Evolutionary conservation across 2,797 vertebrate species (phyloP).

Genomic region (Chloroceryle inda): DNA sequence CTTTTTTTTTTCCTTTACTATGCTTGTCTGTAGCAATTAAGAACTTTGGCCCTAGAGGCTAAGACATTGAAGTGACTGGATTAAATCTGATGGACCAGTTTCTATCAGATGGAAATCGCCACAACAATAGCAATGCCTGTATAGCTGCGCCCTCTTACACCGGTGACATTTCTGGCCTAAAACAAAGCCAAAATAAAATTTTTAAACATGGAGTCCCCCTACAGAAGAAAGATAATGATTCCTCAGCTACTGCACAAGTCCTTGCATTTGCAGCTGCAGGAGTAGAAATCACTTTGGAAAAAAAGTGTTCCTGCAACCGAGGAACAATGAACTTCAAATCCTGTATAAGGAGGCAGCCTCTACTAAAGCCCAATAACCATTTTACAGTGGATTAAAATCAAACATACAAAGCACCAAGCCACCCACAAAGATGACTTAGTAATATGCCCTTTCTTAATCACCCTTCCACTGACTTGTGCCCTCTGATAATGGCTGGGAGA

Average conservation of each 20-base stretch:
- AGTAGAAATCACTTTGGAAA: neutral
- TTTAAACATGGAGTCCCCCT: neutral
- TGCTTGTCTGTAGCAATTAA: neutral
- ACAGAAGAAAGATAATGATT: neutral
- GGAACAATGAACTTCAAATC: neutral
- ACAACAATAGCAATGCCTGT: neutral
- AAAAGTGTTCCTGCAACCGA: neutral
- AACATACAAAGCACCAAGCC: neutral
- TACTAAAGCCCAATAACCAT: neutral
- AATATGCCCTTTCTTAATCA: neutral
- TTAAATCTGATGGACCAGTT: neutral
- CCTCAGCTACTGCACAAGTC: neutral
- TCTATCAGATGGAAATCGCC: neutral
- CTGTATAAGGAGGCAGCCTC: neutral
- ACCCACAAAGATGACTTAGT: neutral
- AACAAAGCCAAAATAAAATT: rapidly evolving
- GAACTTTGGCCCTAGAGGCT: neutral
- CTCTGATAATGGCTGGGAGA: neutral
- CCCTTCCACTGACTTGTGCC: neutral
- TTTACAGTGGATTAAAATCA: slow-evolving; percentile 10
- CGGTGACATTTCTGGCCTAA: neutral
- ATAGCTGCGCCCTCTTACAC: neutral
- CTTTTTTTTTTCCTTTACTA: neutral
- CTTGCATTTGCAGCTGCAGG: neutral
- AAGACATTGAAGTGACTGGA: neutral